These are phyloP conservation scores for Branchipolynoe longqiensis DNA, from an alignment of 2,888 invertebrate species.

Conservation along the genomic window DNA sequence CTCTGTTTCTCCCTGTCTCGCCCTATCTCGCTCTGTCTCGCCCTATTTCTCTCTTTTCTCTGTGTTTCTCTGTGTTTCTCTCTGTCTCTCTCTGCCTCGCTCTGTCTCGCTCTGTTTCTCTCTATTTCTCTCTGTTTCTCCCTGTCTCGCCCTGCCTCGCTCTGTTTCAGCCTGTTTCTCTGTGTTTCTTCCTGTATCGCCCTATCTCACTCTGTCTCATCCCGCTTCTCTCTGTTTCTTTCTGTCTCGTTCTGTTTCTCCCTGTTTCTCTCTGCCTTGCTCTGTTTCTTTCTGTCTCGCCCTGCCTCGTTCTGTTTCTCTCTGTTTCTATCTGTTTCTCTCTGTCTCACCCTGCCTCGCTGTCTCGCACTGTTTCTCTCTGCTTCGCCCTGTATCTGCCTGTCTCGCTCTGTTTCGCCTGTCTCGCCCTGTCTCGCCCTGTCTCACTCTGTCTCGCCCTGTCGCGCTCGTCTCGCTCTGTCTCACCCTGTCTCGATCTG, in stretches of 20 bases:
- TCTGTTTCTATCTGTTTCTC: neutral
- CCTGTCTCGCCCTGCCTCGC: neutral
- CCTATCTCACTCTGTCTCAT: neutral
- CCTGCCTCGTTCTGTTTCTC: neutral
- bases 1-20: neutral
- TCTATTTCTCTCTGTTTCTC: too few relatives aligned
- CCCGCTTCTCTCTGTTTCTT: neutral
- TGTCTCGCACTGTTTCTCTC: neutral
- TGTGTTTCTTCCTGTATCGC: neutral
- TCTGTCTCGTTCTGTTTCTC: neutral
- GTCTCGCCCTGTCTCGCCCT: neutral
- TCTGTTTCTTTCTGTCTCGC: neutral
- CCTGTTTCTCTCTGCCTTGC: neutral
- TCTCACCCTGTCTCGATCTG: neutral
- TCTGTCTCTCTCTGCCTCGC: too few relatives aligned
- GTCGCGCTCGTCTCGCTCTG: neutral
- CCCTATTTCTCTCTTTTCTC: neutral
- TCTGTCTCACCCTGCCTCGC: neutral
- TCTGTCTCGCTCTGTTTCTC: too few relatives aligned
- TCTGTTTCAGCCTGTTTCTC: neutral
- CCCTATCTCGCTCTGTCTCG: neutral
- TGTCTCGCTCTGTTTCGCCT: neutral
- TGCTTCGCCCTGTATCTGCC: neutral
- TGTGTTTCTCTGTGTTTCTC: too few relatives aligned
- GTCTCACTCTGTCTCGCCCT: neutral